Conservation (phyloP, 2,888 invertebrate species). For the Pasiphila rectangulata region DNA sequence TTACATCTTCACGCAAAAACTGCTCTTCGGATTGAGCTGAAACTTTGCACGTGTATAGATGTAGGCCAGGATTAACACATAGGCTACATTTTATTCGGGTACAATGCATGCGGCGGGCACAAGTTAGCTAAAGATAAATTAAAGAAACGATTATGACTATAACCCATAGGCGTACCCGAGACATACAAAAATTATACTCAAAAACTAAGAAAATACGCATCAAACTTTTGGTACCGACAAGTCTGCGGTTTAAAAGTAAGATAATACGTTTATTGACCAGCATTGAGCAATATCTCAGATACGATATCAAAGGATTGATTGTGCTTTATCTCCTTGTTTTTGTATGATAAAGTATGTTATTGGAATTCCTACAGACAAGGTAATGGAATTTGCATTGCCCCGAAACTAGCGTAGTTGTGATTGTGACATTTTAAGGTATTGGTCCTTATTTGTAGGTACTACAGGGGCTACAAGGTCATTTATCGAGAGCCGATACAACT, state of each 20-base stretch:
- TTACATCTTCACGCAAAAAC: no score
- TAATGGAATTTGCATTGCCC: constrained; percentile 4
- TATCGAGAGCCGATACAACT: background rate
- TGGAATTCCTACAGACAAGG: constrained; percentile 15
- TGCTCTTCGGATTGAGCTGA: no score
- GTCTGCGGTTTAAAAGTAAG: constrained; percentile 33
- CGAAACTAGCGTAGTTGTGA: background rate
- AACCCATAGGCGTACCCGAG: no score
- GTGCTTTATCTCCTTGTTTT: constrained; percentile 36
- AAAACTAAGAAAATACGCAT: constrained; percentile 1
- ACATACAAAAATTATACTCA: no score
- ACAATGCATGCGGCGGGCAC: no score
- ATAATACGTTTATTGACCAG: constrained; percentile 34
- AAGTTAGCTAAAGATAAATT: no score
- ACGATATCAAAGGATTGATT: constrained; percentile 31
- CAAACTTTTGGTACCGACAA: constrained; percentile 30
- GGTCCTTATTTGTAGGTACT: no score
- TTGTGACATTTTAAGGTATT: background rate
- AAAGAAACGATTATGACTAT: no score
- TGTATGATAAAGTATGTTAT: constrained; percentile 21
- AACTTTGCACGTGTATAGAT: no score
- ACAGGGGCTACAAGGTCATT: no score
- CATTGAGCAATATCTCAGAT: constrained; percentile 34
- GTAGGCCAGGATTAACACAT: no score
- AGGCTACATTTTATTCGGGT: no score